These are phyloP conservation scores for Tortricodes alternella DNA, from an alignment of 2,888 invertebrate species.

Conservation along the genomic window DNA sequence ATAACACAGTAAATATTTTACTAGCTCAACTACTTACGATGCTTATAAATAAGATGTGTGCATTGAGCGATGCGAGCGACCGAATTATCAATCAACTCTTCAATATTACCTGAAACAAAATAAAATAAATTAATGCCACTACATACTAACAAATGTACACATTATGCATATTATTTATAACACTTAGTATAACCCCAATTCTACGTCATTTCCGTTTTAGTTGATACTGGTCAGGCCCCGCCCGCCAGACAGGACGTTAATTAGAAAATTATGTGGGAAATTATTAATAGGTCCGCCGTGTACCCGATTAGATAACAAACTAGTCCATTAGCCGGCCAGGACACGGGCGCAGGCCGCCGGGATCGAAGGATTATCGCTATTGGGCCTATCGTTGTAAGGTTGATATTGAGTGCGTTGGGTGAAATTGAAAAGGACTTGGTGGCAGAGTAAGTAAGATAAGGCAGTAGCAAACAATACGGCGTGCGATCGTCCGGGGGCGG, in stretches of 20 bases:
- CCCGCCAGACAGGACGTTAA: conserved; percentile 72
- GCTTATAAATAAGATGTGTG: too few relatives aligned
- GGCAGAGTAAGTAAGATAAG: conserved; percentile 61
- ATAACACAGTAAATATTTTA: too few relatives aligned
- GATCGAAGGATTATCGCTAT: conserved; percentile 45
- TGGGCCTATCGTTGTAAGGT: conserved; percentile 59
- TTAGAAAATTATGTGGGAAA: conserved; percentile 80
- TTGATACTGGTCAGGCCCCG: conserved; percentile 53
- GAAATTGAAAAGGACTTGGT: conserved; percentile 58
- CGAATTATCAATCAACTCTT: conserved; percentile 44
- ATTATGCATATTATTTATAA: conserved; percentile 49
- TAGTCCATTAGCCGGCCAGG: conserved; percentile 77
- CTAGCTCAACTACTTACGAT: too few relatives aligned
- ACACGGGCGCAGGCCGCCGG: conserved; percentile 46
- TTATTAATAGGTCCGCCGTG: conserved; percentile 78
- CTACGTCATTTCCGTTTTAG: conserved; percentile 67
- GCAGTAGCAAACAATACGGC: conserved; percentile 78
- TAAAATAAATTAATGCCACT: conserved; percentile 47
- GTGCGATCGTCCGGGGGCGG: conserved; percentile 67
- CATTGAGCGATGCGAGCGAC: conserved; percentile 42
- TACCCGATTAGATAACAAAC: conserved; percentile 81
- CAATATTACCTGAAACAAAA: conserved; percentile 75
- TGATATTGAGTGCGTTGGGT: conserved; percentile 47
- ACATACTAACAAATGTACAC: conserved; percentile 43
- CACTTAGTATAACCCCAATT: conserved; percentile 49